Conservation (phyloP, 2,113 vertebrate species). For the Anser brachyrhynchus region DNA sequence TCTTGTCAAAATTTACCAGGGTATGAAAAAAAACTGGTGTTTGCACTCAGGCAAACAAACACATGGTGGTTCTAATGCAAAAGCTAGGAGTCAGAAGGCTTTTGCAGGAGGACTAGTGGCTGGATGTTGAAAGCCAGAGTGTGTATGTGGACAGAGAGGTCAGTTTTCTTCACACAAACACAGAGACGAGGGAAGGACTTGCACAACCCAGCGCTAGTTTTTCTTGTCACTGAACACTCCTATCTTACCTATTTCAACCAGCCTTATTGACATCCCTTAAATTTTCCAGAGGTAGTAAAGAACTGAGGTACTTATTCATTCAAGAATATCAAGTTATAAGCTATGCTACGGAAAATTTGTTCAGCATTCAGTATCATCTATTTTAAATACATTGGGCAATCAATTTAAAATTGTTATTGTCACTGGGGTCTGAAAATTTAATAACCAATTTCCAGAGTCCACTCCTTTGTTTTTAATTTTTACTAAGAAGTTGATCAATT, state of each 20-base stretch:
- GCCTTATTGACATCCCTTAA: conserved; percentile 44
- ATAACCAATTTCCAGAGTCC: conserved; percentile 79
- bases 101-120: neutral
- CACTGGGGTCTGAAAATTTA: conserved; percentile 77
- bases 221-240: neutral
- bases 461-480: conserved; percentile 79
- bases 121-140: neutral
- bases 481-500: conserved; percentile 69
- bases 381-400: conserved; percentile 75
- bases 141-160: no score
- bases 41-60: neutral
- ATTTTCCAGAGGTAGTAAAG: conserved; percentile 35
- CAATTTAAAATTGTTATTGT: conserved; percentile 82
- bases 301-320: conserved; percentile 37
- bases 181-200: neutral
- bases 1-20: neutral
- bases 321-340: conserved; percentile 50
- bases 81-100: neutral
- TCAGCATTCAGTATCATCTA: conserved; percentile 33
- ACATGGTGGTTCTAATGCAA: neutral
- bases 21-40: neutral
- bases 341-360: neutral
- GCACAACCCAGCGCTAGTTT: neutral
- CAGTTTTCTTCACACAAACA: neutral
- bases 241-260: neutral